phyloP scores from a whole-genome alignment of 2,113 vertebrate genomes.

The Sebastes fasciatus region DNA sequence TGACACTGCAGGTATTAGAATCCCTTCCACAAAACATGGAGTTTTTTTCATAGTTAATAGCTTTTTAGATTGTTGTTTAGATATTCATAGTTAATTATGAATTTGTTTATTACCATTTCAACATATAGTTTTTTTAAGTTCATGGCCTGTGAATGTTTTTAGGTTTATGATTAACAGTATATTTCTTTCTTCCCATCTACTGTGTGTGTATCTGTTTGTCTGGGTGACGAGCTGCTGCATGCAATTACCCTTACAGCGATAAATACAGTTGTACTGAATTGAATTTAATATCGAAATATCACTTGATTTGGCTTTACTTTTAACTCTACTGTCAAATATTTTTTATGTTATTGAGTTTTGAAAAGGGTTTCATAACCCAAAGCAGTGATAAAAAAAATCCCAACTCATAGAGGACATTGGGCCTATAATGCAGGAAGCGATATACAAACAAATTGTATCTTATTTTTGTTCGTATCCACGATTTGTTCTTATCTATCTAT shows the following conservation, averaged over 20 bases:
- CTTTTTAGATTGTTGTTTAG: neutral
- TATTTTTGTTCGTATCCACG: no score
- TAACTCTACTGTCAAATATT: neutral
- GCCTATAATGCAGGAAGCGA: no score
- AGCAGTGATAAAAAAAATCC: neutral
- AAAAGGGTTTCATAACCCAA: neutral
- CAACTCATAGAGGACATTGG: neutral
- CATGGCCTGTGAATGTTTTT: neutral
- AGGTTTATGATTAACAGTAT: neutral
- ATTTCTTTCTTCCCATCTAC: neutral
- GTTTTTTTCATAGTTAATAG: slow-evolving; percentile 2
- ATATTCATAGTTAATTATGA: neutral
- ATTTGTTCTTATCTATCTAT: no score
- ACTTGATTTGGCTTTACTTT: neutral
- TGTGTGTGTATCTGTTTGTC: neutral
- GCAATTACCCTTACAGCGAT: neutral
- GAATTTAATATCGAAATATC: neutral
- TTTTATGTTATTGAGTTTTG: neutral
- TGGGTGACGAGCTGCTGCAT: neutral
- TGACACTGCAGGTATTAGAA: neutral
- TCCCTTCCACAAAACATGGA: neutral
- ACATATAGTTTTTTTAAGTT: neutral
- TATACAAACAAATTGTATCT: no score
- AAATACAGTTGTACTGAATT: neutral
- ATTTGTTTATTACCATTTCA: neutral